Conservation (phyloP, 2,797 vertebrate species). For the Dipus sagitta region DNA sequence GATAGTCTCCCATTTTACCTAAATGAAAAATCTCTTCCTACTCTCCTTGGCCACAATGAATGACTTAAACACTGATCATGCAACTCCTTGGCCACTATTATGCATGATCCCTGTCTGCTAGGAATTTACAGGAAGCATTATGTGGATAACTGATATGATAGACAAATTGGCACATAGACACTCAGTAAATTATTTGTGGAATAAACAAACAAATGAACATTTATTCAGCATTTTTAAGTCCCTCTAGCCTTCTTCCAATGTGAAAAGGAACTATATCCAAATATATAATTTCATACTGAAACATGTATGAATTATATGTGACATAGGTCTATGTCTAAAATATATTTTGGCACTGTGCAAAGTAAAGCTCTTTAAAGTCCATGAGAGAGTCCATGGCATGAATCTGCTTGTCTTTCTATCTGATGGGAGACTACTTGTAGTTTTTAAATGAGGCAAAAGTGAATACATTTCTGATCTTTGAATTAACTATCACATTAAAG, state of each 20-base stretch:
- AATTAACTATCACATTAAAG: slow-evolving; percentile 86
- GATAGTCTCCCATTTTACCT: background rate
- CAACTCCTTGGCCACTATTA: accelerated
- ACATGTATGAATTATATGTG: background rate
- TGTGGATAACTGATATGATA: accelerated
- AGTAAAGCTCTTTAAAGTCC: slow-evolving; percentile 42
- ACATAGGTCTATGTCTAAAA: background rate
- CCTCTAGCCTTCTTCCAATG: background rate
- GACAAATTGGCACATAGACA: accelerated
- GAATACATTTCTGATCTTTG: slow-evolving; percentile 81
- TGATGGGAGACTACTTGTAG: background rate
- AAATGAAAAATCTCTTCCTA: background rate
- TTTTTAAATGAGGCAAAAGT: slow-evolving; percentile 82
- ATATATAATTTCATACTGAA: background rate
- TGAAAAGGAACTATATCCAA: background rate
- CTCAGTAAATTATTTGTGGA: background rate
- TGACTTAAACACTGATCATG: background rate
- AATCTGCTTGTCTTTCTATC: slow-evolving; percentile 9
- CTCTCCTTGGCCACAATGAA: background rate
- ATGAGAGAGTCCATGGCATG: background rate
- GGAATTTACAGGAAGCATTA: background rate
- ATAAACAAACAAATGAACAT: background rate
- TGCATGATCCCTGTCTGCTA: accelerated
- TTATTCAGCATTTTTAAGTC: background rate
- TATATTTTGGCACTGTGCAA: background rate